These are phyloP conservation scores for Metalampra italica DNA, from an alignment of 2,888 invertebrate genomes.

Conservation along the genomic window DNA sequence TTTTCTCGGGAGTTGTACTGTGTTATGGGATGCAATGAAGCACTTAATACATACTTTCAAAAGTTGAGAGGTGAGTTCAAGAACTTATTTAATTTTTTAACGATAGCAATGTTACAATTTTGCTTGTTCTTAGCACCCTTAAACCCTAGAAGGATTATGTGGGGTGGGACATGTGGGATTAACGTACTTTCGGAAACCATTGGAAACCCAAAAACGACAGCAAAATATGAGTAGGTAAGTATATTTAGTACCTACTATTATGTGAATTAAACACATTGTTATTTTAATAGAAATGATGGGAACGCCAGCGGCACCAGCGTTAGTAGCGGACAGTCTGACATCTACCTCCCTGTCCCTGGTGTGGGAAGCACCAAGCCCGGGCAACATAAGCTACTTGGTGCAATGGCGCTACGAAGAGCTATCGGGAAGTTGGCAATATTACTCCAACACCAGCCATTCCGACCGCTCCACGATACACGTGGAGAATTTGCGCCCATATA, in stretches of 20 bases:
- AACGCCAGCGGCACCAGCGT: conserved; percentile 84
- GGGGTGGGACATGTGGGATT: too few relatives aligned
- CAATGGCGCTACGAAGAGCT: conserved; percentile 87
- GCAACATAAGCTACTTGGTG: conserved; percentile 80
- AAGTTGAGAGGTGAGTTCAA: conserved; percentile 80
- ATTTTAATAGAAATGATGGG: conserved; percentile 78
- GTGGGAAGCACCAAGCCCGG: conserved; percentile 83
- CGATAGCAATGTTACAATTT: too few relatives aligned
- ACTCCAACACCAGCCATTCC: conserved; percentile 84
- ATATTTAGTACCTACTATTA: too few relatives aligned
- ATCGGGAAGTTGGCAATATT: conserved; percentile 89
- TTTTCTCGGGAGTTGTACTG: conserved; percentile 86
- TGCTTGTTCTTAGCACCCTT: too few relatives aligned
- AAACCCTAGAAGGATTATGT: too few relatives aligned
- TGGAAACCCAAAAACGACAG: too few relatives aligned
- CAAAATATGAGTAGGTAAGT: too few relatives aligned
- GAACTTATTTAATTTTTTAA: not conserved
- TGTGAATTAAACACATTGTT: too few relatives aligned
- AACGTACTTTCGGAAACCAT: too few relatives aligned
- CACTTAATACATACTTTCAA: conserved; percentile 85
- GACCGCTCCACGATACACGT: conserved; percentile 83
- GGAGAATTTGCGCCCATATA: conserved; percentile 89
- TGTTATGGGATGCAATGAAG: conserved; percentile 90
- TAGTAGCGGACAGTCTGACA: conserved; percentile 87
- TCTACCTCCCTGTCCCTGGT: conserved; percentile 88